Conservation (phyloP, 2,797 vertebrate species). For the Cyprinodon diabolis region DNA sequence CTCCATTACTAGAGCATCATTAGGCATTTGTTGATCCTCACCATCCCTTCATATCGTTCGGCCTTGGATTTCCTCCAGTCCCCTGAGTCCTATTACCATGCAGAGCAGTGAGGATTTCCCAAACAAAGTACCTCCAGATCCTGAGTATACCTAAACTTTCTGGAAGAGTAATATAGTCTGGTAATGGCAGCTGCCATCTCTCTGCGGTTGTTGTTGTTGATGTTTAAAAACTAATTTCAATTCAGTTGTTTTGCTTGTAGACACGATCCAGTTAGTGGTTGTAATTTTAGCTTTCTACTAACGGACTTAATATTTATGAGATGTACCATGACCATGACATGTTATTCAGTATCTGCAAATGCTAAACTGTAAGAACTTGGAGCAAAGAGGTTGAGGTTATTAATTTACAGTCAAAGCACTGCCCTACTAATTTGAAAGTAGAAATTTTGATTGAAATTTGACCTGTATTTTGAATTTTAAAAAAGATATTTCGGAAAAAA, state of each 20-base stretch:
- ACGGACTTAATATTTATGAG: slow-evolving; percentile 53
- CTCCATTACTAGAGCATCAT: slow-evolving; percentile 69
- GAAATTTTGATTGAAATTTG: background rate
- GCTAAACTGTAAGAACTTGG: slow-evolving; percentile 62
- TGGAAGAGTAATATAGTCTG: slow-evolving; percentile 71
- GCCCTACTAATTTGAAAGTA: background rate
- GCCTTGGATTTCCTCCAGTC: slow-evolving; percentile 61
- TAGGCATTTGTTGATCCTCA: slow-evolving; percentile 63
- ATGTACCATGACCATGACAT: slow-evolving; percentile 47
- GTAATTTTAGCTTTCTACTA: slow-evolving; percentile 63
- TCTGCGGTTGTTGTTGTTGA: slow-evolving; percentile 50
- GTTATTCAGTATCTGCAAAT: slow-evolving; percentile 51
- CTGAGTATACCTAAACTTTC: slow-evolving; percentile 72
- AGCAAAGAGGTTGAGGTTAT: slow-evolving; percentile 51
- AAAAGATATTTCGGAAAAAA: background rate
- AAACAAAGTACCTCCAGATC: slow-evolving; percentile 72
- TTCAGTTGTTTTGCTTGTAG: slow-evolving; percentile 50
- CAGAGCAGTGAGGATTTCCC: slow-evolving; percentile 73
- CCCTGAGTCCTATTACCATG: slow-evolving; percentile 58
- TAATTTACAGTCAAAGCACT: slow-evolving; percentile 55
- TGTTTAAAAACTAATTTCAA: slow-evolving; percentile 48
- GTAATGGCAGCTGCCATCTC: slow-evolving; percentile 58
- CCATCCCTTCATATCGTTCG: slow-evolving; percentile 58
- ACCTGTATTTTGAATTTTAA: background rate
- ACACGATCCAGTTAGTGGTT: slow-evolving; percentile 35